Evolutionary conservation across 2,797 vertebrate genomes (phyloP).

Genomic region (Sebastiscus tertius): DNA sequence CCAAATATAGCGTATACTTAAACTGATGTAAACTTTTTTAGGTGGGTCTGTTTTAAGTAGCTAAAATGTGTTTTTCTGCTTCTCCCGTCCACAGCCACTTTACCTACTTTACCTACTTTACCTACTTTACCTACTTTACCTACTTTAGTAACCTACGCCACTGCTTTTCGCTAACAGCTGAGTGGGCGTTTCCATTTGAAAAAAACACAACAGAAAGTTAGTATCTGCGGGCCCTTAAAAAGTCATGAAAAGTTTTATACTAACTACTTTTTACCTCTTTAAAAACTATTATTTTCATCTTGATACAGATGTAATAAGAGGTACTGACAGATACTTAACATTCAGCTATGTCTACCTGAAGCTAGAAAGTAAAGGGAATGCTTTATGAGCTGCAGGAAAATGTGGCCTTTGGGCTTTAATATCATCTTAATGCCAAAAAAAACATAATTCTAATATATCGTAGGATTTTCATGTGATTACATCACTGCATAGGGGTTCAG

Average conservation of each 20-base stretch:
- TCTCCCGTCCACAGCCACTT: too few relatives aligned
- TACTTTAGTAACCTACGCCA: too few relatives aligned
- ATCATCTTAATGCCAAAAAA: not conserved
- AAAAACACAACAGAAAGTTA: too few relatives aligned
- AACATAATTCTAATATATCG: not conserved
- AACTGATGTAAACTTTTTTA: too few relatives aligned
- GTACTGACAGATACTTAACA: not conserved
- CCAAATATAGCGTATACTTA: too few relatives aligned
- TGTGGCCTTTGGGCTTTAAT: not conserved
- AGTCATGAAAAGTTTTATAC: not conserved
- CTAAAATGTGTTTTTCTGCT: too few relatives aligned
- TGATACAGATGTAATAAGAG: not conserved
- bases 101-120: too few relatives aligned
- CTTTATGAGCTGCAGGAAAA: not conserved
- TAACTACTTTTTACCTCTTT: not conserved
- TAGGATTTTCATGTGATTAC: constrained; percentile 2
- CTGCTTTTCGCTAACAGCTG: too few relatives aligned
- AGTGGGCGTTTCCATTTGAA: too few relatives aligned
- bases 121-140: too few relatives aligned
- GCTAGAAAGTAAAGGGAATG: not conserved
- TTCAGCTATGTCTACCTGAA: not conserved
- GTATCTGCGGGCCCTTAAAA: not conserved
- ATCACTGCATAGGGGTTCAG: constrained; percentile 4
- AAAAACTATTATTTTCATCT: not conserved
- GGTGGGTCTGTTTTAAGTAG: too few relatives aligned